phyloP scores from a whole-genome alignment of 2,888 invertebrate species.

The Leptopilina myrica region DNA sequence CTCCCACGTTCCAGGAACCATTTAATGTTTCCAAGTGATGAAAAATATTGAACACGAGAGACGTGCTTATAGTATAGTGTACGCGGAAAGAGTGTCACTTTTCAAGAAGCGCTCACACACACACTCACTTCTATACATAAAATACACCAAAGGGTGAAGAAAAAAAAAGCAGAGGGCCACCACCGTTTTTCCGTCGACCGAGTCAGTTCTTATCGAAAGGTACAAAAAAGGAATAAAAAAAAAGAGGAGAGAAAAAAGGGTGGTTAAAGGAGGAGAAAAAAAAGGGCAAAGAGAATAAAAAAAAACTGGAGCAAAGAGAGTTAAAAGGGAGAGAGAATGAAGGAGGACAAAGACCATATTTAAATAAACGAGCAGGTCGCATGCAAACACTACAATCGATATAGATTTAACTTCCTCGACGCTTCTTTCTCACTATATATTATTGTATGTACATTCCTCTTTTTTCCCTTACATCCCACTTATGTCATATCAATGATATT shows the following conservation, averaged over 20 bases:
- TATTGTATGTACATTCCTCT: too few relatives aligned
- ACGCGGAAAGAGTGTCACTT: slow-evolving; percentile 34
- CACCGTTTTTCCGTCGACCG: background rate
- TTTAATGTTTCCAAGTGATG: slow-evolving; percentile 25
- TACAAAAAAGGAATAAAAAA: background rate
- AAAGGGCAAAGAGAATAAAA: background rate
- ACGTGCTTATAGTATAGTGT: slow-evolving; percentile 4
- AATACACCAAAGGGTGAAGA: background rate
- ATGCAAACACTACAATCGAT: slow-evolving; percentile 39
- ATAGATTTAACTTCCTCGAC: slow-evolving; percentile 11
- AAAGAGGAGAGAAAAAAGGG: background rate
- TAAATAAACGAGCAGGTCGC: slow-evolving; percentile 32
- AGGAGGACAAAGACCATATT: slow-evolving; percentile 2
- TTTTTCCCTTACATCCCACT: too few relatives aligned
- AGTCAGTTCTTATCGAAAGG: slow-evolving; percentile 19
- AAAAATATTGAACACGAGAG: slow-evolving; percentile 9
- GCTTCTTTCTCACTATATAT: slow-evolving; percentile 19
- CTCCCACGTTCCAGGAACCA: slow-evolving; percentile 20
- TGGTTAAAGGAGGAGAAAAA: too few relatives aligned
- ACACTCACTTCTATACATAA: background rate
- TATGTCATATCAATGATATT: too few relatives aligned
- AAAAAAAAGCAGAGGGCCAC: too few relatives aligned
- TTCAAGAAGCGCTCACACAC: slow-evolving; percentile 7
- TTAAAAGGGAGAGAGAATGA: background rate
- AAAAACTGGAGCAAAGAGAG: slow-evolving; percentile 30